Evolutionary conservation across 2,113 vertebrate species (phyloP).

Genomic region (Poeciliopsis turrubarensis): DNA sequence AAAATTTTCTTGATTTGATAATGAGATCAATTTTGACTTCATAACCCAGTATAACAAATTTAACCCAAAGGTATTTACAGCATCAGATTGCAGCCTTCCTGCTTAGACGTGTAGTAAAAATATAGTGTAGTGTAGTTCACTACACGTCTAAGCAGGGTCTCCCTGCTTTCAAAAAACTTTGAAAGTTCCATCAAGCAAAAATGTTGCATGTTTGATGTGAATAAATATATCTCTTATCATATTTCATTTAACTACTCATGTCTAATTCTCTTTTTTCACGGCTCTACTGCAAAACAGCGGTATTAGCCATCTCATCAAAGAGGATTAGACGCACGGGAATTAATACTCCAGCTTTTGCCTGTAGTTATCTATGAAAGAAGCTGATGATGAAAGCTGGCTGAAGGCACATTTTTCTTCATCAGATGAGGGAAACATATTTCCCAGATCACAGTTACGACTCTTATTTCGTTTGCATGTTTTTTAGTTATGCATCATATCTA

Average conservation of each 20-base stretch:
- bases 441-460: too few species aligned
- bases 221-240: background rate
- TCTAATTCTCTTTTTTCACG: background rate
- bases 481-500: too few species aligned
- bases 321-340: background rate
- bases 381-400: too few species aligned
- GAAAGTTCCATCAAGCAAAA: background rate
- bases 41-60: background rate
- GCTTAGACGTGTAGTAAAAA: conserved; percentile 1
- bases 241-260: background rate
- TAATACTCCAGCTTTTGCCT: background rate
- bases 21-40: conserved; percentile 13
- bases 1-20: background rate
- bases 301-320: background rate
- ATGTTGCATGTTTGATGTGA: conserved; percentile 2
- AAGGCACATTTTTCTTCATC: too few species aligned
- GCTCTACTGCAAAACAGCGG: background rate
- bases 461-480: too few species aligned
- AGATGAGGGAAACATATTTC: too few species aligned
- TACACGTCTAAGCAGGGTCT: background rate
- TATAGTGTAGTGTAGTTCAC: too few species aligned
- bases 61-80: conserved; percentile 7
- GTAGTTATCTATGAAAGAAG: background rate
- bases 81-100: conserved; percentile 5
- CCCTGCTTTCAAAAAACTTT: background rate